A percentile compares a stretch with the other conserved stretches of the same genome.
Conservation (phyloP, 2,797 vertebrate genomes). For the Pseudomugil tenellus region DNA sequence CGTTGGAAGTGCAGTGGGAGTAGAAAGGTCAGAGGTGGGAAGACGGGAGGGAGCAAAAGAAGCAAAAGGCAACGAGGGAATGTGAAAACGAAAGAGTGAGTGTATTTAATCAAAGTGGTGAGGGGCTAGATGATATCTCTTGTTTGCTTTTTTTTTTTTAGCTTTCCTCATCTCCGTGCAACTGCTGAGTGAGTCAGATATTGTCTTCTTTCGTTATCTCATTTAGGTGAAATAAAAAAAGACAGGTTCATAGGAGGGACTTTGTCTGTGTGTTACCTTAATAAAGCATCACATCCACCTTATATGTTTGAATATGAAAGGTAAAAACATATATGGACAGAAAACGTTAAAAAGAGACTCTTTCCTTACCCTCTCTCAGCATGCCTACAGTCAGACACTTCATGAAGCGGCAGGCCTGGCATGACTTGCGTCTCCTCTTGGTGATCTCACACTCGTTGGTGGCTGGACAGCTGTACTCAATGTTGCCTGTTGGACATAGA, state of each 20-base stretch:
- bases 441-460: conserved; percentile 99
- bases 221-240: conserved; percentile 20
- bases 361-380: conserved; percentile 98
- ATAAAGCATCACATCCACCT: conserved; percentile 4
- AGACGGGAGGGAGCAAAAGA: conserved; percentile 64
- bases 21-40: conserved; percentile 75
- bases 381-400: conserved; percentile 99
- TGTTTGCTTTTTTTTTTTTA: conserved; percentile 24
- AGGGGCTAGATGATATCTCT: conserved; percentile 47
- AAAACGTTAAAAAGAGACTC: conserved; percentile 74
- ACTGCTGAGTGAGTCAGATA: conserved; percentile 24
- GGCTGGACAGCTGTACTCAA: conserved; percentile 98
- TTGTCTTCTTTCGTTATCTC: conserved; percentile 21
- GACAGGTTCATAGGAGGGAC: background rate
- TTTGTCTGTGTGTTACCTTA: background rate
- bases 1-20: conserved; percentile 73
- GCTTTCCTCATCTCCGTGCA: conserved; percentile 16
- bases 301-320: conserved; percentile 1
- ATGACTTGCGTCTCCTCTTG: conserved; percentile 98
- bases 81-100: conserved; percentile 70
- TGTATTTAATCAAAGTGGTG: conserved; percentile 73
- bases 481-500: conserved; percentile 88
- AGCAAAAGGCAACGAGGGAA: conserved; percentile 62
- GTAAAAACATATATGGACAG: conserved; percentile 32
- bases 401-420: conserved; percentile 99